phyloP scores from a whole-genome alignment of 2,888 invertebrate species.

The Megaustenia siamemsis region DNA sequence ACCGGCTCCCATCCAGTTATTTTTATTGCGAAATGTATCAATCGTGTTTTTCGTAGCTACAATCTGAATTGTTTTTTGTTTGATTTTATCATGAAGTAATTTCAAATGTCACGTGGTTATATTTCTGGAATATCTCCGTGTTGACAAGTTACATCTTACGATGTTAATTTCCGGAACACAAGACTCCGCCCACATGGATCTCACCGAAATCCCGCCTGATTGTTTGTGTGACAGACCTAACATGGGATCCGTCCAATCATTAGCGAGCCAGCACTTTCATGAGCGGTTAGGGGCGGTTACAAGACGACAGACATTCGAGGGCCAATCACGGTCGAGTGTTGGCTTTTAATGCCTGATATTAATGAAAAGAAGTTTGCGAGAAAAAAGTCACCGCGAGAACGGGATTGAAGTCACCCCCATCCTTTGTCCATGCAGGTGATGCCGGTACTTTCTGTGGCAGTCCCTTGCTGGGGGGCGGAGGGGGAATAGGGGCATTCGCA shows the following conservation, averaged over 20 bases:
- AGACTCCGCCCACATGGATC: slow-evolving; percentile 12
- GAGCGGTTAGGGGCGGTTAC: not conserved
- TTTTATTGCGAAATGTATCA: no score
- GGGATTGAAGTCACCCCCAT: not conserved
- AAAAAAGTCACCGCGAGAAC: slow-evolving; percentile 6
- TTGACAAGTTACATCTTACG: no score
- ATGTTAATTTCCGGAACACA: slow-evolving; percentile 5
- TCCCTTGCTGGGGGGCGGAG: not conserved
- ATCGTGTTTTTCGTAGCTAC: no score
- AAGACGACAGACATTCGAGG: not conserved
- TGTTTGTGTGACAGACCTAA: slow-evolving; percentile 3
- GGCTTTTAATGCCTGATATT: not conserved
- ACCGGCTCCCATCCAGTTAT: no score
- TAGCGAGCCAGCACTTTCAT: not conserved
- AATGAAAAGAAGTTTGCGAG: not conserved
- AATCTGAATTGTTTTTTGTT: no score
- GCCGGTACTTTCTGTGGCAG: not conserved
- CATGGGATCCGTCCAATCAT: slow-evolving; percentile 10
- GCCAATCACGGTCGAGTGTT: slow-evolving; percentile 16
- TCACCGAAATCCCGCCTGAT: not conserved
- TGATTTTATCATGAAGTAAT: no score
- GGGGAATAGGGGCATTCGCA: not conserved
- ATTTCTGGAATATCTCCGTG: no score
- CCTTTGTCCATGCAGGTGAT: slow-evolving; percentile 15
- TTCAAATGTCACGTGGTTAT: no score